These are phyloP conservation scores for Digitonthophagus gazella DNA, from an alignment of 2,888 invertebrate genomes.

Conservation along the genomic window DNA sequence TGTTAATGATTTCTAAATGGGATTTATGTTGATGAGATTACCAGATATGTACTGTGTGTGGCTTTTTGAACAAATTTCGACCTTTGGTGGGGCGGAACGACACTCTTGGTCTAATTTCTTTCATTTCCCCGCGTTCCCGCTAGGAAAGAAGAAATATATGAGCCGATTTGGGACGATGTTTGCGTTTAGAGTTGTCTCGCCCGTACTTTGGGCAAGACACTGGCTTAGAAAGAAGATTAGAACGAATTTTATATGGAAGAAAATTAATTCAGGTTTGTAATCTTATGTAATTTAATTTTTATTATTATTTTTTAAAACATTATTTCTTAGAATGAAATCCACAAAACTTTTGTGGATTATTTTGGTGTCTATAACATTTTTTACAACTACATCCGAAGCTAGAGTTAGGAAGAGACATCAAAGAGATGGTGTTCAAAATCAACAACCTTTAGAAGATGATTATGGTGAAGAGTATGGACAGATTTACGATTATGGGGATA, in stretches of 20 bases:
- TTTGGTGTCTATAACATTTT: constrained; percentile 36
- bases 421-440: constrained; percentile 37
- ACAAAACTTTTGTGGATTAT: constrained; percentile 33
- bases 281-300: too few relatives aligned
- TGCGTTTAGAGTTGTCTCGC: neutral
- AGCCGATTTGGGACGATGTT: neutral
- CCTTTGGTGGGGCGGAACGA: too few relatives aligned
- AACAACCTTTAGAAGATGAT: constrained; percentile 44
- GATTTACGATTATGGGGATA: constrained; percentile 18
- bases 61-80: neutral
- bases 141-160: neutral
- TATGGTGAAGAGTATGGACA: constrained; percentile 43
- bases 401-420: constrained; percentile 35
- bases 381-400: constrained; percentile 38
- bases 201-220: neutral
- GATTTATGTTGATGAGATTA: neutral
- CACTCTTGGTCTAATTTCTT: neutral
- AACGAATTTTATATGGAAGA: neutral
- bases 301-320: too few relatives aligned
- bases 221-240: neutral
- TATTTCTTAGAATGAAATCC: constrained; percentile 24
- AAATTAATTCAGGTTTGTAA: neutral
- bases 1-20: neutral
- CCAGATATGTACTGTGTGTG: neutral
- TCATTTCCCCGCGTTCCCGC: neutral